phyloP scores from a whole-genome alignment of 2,113 vertebrate genomes.

The Penelope pileata region DNA sequence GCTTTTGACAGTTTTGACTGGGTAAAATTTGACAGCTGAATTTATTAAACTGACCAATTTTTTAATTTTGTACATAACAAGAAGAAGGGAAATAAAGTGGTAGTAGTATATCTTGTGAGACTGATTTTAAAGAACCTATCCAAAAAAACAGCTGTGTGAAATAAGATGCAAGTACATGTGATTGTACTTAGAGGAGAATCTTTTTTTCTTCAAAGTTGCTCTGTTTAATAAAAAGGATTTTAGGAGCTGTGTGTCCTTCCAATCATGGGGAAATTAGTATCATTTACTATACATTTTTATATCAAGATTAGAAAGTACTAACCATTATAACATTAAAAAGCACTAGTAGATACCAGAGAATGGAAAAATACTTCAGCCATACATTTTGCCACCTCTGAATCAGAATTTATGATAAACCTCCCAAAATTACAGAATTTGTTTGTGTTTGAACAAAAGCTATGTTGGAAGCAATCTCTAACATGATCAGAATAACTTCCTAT shows the following conservation, averaged over 20 bases:
- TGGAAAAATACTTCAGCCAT: background rate
- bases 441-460: background rate
- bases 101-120: conserved; percentile 65
- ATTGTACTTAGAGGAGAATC: background rate
- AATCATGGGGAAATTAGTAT: conserved; percentile 26
- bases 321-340: background rate
- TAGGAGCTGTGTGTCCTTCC: background rate
- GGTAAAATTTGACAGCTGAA: conserved; percentile 77
- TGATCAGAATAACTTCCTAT: background rate
- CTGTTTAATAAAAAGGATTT: conserved; percentile 12
- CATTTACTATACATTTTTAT: background rate
- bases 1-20: conserved; percentile 75
- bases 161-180: conserved; percentile 50
- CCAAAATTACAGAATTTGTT: conserved; percentile 8
- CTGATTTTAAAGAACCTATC: conserved; percentile 64
- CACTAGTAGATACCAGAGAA: background rate
- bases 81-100: conserved; percentile 51
- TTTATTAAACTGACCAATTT: conserved; percentile 77
- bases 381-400: background rate
- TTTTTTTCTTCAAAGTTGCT: conserved; percentile 44
- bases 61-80: conserved; percentile 64
- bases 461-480: background rate
- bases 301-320: background rate
- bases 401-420: background rate
- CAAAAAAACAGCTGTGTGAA: conserved; percentile 45